Evolutionary conservation across 2,113 vertebrate genomes (phyloP).

Genomic region (Macaca mulatta): DNA sequence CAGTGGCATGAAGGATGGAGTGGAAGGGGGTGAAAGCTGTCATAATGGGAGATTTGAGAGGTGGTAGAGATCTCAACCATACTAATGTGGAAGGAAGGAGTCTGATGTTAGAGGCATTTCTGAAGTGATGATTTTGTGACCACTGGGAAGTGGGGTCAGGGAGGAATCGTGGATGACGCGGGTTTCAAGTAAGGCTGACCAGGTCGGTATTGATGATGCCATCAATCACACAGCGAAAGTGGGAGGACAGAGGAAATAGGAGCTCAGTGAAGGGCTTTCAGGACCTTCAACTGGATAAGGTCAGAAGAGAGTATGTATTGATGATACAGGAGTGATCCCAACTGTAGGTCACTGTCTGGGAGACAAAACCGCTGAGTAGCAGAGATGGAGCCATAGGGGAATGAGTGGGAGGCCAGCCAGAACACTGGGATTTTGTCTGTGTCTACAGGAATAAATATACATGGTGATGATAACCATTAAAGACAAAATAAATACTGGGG

Average conservation of each 20-base stretch:
- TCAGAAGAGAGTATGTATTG: neutral
- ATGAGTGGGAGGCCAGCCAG: neutral
- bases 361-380: neutral
- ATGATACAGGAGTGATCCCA: neutral
- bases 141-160: neutral
- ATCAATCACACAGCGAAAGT: neutral
- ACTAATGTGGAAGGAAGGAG: neutral
- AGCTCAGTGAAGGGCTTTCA: neutral
- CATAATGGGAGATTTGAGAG: neutral
- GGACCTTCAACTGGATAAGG: neutral
- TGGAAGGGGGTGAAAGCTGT: neutral
- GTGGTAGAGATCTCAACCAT: neutral
- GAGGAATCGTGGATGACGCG: neutral
- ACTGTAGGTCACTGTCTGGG: neutral
- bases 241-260: neutral
- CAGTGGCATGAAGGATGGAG: neutral
- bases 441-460: neutral
- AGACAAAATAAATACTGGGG: neutral
- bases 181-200: neutral
- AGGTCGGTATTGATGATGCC: no score
- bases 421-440: neutral
- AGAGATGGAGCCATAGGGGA: neutral
- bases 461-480: neutral
- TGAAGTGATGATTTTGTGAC: neutral
- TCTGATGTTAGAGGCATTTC: neutral